Evolutionary conservation across 1,140 invertebrate species (phyloP).

Genomic region (Nasonia vitripennis): DNA sequence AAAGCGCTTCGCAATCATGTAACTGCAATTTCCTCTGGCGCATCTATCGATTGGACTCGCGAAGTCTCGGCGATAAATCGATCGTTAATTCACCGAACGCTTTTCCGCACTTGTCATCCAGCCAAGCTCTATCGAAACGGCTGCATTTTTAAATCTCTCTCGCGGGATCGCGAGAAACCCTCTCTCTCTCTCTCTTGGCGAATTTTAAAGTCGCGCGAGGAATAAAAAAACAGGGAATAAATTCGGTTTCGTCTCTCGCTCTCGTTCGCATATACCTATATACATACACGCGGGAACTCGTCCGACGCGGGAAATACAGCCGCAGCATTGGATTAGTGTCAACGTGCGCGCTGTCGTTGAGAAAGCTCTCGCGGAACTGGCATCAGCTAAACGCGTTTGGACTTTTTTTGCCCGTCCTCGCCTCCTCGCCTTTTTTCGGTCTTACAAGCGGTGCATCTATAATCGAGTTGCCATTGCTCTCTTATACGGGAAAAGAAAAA

Average conservation of each 20-base stretch:
- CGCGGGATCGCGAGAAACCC: not conserved
- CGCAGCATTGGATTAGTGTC: constrained; percentile 38
- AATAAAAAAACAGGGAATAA: not conserved
- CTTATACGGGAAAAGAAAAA: not conserved
- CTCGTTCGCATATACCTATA: too few species aligned
- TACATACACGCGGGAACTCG: too few species aligned
- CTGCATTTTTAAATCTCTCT: not conserved
- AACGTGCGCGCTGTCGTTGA: not conserved
- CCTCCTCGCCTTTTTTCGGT: not conserved
- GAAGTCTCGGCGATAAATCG: not conserved
- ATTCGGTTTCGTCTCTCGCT: not conserved
- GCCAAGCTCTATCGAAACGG: not conserved
- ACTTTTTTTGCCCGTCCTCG: not conserved
- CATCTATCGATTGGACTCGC: not conserved
- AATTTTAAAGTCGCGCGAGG: not conserved
- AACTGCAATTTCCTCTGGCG: too few species aligned
- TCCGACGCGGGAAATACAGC: not conserved
- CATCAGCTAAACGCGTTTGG: not conserved
- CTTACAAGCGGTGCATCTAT: not conserved
- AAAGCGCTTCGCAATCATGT: too few species aligned
- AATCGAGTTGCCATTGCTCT: not conserved
- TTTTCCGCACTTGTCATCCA: not conserved
- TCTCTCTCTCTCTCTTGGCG: not conserved
- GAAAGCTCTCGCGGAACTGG: constrained; percentile 6
- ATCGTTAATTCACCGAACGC: not conserved